phyloP scores from a whole-genome alignment of 2,797 vertebrate genomes.

The Poecilia wingei region DNA sequence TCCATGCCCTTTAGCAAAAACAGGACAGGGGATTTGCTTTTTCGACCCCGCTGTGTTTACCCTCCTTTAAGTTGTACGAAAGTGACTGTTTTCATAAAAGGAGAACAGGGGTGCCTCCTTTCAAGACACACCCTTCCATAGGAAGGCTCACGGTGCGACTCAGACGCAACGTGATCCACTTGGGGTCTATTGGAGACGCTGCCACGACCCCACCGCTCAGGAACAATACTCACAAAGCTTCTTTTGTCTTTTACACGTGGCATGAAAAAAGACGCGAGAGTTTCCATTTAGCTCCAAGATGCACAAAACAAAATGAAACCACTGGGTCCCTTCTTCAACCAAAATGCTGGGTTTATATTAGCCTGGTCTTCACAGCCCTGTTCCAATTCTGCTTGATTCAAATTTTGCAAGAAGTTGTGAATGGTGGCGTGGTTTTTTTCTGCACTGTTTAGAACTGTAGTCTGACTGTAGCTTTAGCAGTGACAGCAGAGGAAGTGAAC shows the following conservation, averaged over 20 bases:
- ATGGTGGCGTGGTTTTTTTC: no score
- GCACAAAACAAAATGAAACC: background rate
- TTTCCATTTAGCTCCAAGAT: background rate
- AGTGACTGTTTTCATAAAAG: conserved; percentile 59
- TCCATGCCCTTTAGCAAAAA: conserved; percentile 59
- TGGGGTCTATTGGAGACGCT: conserved; percentile 37
- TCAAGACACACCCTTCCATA: conserved; percentile 67
- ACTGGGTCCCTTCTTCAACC: background rate
- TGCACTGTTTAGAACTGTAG: no score
- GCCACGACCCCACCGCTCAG: conserved; percentile 32
- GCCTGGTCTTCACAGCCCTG: no score
- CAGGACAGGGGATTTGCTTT: conserved; percentile 73
- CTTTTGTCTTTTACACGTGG: background rate
- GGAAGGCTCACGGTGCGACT: conserved; percentile 55
- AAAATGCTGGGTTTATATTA: background rate
- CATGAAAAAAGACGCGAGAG: background rate
- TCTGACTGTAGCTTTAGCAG: no score
- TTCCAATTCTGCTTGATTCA: no score
- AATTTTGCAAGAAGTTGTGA: no score
- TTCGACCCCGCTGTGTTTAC: conserved; percentile 68
- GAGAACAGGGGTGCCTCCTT: conserved; percentile 26
- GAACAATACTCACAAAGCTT: conserved; percentile 2
- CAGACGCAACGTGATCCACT: conserved; percentile 52
- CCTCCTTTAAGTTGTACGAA: conserved; percentile 51
- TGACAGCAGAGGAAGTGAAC: no score